Evolutionary conservation across 2,888 invertebrate species (phyloP).

Genomic region (Rapana venosa): DNA sequence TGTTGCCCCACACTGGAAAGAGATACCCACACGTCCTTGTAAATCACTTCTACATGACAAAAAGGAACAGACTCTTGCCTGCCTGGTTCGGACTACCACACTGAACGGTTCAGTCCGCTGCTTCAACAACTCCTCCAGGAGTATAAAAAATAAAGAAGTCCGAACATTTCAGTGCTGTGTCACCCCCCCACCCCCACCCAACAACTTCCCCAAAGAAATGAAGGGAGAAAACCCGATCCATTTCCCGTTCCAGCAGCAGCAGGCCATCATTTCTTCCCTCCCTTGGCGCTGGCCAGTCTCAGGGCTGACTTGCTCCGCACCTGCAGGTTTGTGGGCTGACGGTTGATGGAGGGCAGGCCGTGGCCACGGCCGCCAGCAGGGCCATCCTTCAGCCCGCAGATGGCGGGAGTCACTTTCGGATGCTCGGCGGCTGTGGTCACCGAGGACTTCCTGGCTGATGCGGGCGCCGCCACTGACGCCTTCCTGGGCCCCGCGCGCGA

Average conservation of each 20-base stretch:
- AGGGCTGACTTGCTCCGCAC: conserved; percentile 11
- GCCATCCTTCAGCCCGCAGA: conserved; percentile 35
- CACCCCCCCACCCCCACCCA: too few relatives aligned
- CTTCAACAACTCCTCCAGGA: too few relatives aligned
- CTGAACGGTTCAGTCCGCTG: too few relatives aligned
- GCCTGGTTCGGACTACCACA: too few relatives aligned
- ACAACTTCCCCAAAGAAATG: background rate
- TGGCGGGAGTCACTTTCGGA: background rate
- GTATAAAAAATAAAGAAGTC: background rate
- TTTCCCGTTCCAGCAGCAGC: too few relatives aligned
- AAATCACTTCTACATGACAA: too few relatives aligned
- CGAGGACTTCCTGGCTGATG: background rate
- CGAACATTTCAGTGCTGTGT: too few relatives aligned
- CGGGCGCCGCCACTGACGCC: background rate
- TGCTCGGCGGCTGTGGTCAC: background rate
- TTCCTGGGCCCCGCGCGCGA: background rate
- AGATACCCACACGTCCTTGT: too few relatives aligned
- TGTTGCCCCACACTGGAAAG: too few relatives aligned
- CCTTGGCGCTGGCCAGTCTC: conserved; percentile 18
- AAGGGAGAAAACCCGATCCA: background rate
- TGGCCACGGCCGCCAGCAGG: background rate
- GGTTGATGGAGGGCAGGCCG: background rate
- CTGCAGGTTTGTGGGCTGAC: background rate
- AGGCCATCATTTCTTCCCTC: background rate
- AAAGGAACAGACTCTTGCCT: too few relatives aligned